Conservation (phyloP, 92 coral and sea anemone species). For the Phenganax subtilis region DNA sequence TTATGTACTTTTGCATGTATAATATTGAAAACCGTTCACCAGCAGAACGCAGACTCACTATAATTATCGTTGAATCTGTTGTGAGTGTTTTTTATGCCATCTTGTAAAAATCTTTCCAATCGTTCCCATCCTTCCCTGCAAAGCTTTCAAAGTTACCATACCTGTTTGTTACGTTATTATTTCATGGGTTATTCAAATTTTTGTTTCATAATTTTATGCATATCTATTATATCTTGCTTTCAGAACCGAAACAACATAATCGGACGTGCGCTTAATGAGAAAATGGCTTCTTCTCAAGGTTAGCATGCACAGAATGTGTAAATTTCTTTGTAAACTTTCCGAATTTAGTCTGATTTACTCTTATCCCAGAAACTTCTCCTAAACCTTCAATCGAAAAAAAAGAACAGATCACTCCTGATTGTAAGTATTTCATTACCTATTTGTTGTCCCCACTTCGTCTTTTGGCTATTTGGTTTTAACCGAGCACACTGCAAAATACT, state of each 20-base stretch:
- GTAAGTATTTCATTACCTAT: background rate
- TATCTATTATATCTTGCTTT: constrained; percentile 1
- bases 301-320: background rate
- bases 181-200: background rate
- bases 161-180: constrained; percentile 13
- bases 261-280: background rate
- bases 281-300: constrained; percentile 6
- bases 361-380: background rate
- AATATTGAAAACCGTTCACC: background rate
- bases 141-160: constrained; percentile 11
- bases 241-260: background rate
- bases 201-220: background rate
- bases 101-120: background rate
- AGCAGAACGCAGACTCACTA: background rate
- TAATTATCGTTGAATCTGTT: background rate
- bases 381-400: background rate
- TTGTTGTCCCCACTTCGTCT: background rate
- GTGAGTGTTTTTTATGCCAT: background rate
- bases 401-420: background rate
- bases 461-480: background rate
- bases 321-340: background rate
- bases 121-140: constrained; percentile 1
- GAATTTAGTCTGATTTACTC: background rate
- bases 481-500: background rate
- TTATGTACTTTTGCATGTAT: background rate